phyloP scores from a whole-genome alignment of 2,797 vertebrate species.

The Sus cebifrons region DNA sequence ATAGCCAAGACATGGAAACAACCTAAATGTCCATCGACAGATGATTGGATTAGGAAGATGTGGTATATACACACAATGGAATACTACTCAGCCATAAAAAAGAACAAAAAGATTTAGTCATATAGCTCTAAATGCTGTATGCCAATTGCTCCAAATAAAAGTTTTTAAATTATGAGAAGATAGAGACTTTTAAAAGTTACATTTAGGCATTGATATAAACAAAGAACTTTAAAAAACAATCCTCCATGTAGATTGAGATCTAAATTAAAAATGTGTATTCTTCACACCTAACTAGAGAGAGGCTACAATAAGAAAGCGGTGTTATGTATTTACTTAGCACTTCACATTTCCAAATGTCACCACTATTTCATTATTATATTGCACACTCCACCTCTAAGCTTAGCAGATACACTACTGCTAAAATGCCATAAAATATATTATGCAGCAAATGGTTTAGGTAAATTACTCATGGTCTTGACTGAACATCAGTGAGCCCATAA shows the following conservation, averaged over 20 bases:
- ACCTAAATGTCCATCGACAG: no score
- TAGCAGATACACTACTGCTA: background rate
- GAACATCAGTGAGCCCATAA: constrained; percentile 10
- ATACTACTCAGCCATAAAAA: no score
- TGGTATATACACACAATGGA: no score
- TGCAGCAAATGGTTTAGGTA: background rate
- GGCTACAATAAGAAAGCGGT: background rate
- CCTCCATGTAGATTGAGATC: background rate
- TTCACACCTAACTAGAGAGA: constrained; percentile 9
- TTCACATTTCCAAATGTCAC: constrained; percentile 47
- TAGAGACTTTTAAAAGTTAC: constrained; percentile 35
- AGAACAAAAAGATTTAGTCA: background rate
- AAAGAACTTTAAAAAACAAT: background rate
- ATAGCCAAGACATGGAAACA: no score
- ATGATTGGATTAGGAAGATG: no score
- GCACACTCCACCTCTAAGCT: background rate
- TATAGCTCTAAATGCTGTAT: rapidly evolving
- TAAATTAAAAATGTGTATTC: constrained; percentile 40
- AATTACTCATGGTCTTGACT: constrained; percentile 65
- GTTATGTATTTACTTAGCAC: constrained; percentile 49
- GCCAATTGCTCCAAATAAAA: background rate
- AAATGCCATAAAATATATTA: constrained; percentile 44
- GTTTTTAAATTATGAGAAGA: background rate
- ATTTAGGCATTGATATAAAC: background rate
- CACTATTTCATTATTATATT: constrained; percentile 40